Conservation (phyloP, 2,113 vertebrate genomes). For the Mugil cephalus region DNA sequence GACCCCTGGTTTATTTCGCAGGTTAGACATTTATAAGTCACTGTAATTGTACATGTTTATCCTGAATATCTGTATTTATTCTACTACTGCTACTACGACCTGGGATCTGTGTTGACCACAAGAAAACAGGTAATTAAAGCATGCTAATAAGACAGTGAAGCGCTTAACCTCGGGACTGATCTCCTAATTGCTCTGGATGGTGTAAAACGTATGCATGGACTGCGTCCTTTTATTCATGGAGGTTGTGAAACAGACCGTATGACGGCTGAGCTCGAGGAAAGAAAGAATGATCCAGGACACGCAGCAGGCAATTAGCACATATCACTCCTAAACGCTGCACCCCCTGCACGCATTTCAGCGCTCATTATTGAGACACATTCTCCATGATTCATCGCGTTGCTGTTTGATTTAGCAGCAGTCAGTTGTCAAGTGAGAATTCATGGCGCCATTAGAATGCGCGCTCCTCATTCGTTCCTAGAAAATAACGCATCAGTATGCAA, state of each 20-base stretch:
- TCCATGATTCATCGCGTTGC: constrained; percentile 59
- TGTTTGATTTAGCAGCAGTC: constrained; percentile 55
- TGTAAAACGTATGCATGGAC: background rate
- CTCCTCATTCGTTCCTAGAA: constrained; percentile 41
- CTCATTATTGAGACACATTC: constrained; percentile 63
- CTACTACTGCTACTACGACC: too few species aligned
- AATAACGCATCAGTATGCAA: constrained; percentile 52
- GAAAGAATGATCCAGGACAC: constrained; percentile 47
- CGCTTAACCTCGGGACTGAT: constrained; percentile 9
- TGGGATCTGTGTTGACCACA: too few species aligned
- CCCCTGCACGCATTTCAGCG: constrained; percentile 40
- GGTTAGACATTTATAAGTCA: too few species aligned
- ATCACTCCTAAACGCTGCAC: constrained; percentile 51
- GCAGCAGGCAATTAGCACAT: constrained; percentile 67
- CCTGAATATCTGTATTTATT: too few species aligned
- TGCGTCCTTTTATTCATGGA: background rate
- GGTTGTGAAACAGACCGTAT: constrained; percentile 43
- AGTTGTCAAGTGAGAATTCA: constrained; percentile 55
- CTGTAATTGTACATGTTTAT: too few species aligned
- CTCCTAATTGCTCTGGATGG: constrained; percentile 9
- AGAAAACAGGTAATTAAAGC: background rate
- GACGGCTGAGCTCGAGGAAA: constrained; percentile 44
- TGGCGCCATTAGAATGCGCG: constrained; percentile 59
- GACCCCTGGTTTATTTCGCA: too few species aligned
- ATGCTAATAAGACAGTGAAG: background rate